Conservation (phyloP, 2,113 vertebrate genomes). For the Acanthochromis polyacanthus region DNA sequence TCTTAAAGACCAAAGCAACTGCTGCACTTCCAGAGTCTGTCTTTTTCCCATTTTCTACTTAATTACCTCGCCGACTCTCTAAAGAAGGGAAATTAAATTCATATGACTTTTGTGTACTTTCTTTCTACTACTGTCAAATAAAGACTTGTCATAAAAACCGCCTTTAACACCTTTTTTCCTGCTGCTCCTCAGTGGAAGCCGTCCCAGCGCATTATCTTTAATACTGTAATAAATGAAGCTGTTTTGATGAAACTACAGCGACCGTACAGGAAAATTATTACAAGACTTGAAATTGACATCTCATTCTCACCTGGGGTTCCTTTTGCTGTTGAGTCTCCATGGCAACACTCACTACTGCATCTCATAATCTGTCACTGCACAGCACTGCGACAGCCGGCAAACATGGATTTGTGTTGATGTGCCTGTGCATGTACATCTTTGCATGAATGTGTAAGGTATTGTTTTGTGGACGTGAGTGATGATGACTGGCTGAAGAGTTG, state of each 20-base stretch:
- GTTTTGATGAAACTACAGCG: no score
- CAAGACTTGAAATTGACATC: no score
- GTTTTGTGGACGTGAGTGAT: not conserved
- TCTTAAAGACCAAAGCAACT: no score
- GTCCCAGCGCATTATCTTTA: not conserved
- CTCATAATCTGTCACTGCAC: conserved; percentile 1
- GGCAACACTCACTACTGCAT: conserved; percentile 22
- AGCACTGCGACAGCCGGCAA: not conserved
- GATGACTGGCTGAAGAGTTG: not conserved
- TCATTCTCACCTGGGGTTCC: no score
- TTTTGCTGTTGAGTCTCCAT: conserved; percentile 18
- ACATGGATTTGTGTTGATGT: not conserved
- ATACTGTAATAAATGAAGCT: not conserved
- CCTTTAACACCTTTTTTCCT: no score
- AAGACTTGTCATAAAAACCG: not conserved
- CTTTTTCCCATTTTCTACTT: no score
- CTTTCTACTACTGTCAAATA: not conserved
- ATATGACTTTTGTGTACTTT: not conserved
- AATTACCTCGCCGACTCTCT: no score
- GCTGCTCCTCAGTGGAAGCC: not conserved
- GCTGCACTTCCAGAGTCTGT: no score
- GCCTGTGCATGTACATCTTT: not conserved
- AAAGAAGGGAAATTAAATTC: not conserved
- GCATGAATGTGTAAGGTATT: not conserved
- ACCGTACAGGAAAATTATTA: no score